Evolutionary conservation across 2,797 vertebrate genomes (phyloP), one percentile per base, ranked within the genome.

Genomic region (Coccyzus lansbergi): DNA sequence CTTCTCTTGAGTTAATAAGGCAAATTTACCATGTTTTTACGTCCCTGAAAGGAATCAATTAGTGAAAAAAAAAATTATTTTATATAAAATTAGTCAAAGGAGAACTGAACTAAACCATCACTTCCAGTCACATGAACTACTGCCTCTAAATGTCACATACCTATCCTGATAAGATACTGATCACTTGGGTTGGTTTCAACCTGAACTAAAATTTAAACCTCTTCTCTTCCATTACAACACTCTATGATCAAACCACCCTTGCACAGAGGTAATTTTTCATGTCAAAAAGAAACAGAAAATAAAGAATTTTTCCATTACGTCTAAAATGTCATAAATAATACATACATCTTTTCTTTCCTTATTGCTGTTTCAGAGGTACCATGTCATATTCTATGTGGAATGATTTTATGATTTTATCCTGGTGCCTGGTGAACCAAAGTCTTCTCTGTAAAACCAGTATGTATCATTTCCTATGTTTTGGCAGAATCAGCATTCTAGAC

Each of bases 241-340:
- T 82, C 64, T 60, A 72, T 90, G 55, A 96, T 83, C 71, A 85
- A 88, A 69, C 31, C 49, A 64, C 14, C 25, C 63, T 94, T 87
- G 80, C 38, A 68, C 5, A 88, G 40, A 91, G 36, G 5, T 25
- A 31, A 55, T 75, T 94, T 86, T 67, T 87, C 9, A 92, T 82
- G 42, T 74, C 82, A 40, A 81, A 93, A 89, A 76, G 51, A 83
- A 93, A 38, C 26, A 62, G 38, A n/a, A 72, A 88, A 13, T 17
- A 65, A 74, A 93, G n/a, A 56, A 51, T 36, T 19, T 36, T 74
- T 84, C 64, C 48, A 44, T 26, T 52, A 38, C 53, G 52, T 51
- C 60, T 78, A 74, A 95, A 67, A 86, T 55, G 11, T 79, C 62
- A 46, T 62, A 83, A 83, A 55, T 68, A 90, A 65, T 67, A 91